phyloP scores from a whole-genome alignment of 2,797 vertebrate species.

The Bovichtus variegatus region DNA sequence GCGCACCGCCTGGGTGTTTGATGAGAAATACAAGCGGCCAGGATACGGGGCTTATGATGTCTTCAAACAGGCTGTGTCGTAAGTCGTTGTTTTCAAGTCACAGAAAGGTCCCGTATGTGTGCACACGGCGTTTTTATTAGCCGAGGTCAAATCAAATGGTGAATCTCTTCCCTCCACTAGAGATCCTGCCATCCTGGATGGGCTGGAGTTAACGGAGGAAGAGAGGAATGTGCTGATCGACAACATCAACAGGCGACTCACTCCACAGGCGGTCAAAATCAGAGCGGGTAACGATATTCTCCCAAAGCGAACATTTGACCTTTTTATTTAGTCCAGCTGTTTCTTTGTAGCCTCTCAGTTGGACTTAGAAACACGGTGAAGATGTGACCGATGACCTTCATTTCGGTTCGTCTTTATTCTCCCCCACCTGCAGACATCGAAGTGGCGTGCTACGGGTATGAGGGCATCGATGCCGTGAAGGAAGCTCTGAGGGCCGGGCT shows the following conservation, averaged over 20 bases:
- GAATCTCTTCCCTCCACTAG: constrained; percentile 69
- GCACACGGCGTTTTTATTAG: no score
- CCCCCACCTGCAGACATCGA: constrained; percentile 91
- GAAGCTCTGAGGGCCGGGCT: constrained; percentile 96
- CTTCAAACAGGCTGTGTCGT: constrained; percentile 99
- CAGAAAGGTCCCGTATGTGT: no score
- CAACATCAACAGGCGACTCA: constrained; percentile 98
- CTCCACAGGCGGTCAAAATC: constrained; percentile 98
- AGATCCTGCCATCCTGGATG: constrained; percentile 94
- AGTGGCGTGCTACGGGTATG: constrained; percentile 98
- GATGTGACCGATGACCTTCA: background rate
- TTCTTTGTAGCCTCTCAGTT: background rate
- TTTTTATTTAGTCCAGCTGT: background rate
- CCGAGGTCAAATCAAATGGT: background rate
- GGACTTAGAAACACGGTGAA: background rate
- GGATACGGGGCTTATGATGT: constrained; percentile 99
- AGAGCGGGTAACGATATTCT: constrained; percentile 88
- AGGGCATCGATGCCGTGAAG: constrained; percentile 98
- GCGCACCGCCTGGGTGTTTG: constrained; percentile 98
- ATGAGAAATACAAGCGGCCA: constrained; percentile 97
- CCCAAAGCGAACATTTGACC: no score
- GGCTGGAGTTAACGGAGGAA: constrained; percentile 94
- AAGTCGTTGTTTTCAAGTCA: constrained; percentile 79
- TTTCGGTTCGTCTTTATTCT: background rate
- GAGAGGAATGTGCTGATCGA: constrained; percentile 94